Evolutionary conservation across 2,797 vertebrate genomes (phyloP).

Genomic region (Malacoctenus gilli): DNA sequence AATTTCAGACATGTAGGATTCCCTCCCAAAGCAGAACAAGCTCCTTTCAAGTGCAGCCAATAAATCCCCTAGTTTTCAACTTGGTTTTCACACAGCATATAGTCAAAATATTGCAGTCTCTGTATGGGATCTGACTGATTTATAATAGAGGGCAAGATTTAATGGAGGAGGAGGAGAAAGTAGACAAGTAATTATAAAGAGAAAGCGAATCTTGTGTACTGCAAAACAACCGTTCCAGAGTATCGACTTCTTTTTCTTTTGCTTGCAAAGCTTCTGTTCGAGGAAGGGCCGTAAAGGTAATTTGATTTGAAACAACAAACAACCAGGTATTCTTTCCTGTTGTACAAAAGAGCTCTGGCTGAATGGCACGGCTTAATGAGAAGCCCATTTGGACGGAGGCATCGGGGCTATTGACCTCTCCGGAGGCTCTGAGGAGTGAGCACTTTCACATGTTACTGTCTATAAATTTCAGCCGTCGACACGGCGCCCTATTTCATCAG

Average conservation of each 20-base stretch:
- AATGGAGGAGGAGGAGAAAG: constrained; percentile 22
- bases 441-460: constrained; percentile 81
- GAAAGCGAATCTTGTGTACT: not conserved
- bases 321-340: constrained; percentile 40
- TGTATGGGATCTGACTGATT: constrained; percentile 11
- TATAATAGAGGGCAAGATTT: constrained; percentile 10
- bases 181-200: not conserved
- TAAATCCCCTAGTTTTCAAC: constrained; percentile 21
- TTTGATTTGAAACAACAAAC: constrained; percentile 52
- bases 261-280: constrained; percentile 9
- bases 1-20: constrained; percentile 36
- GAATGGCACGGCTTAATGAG: constrained; percentile 72
- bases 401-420: constrained; percentile 79
- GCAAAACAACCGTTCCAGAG: not conserved
- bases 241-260: constrained; percentile 5
- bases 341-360: constrained; percentile 33
- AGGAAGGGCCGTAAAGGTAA: constrained; percentile 9
- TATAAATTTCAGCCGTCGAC: constrained; percentile 81
- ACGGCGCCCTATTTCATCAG: constrained; percentile 76
- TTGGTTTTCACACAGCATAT: constrained; percentile 20
- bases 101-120: constrained; percentile 12
- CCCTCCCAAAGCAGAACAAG: constrained; percentile 36
- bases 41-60: constrained; percentile 41
- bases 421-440: constrained; percentile 72
- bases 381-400: constrained; percentile 70